Base-by-base conservation (phyloP, 2,888 invertebrate species). In the Acrobasis suavella region DNA sequence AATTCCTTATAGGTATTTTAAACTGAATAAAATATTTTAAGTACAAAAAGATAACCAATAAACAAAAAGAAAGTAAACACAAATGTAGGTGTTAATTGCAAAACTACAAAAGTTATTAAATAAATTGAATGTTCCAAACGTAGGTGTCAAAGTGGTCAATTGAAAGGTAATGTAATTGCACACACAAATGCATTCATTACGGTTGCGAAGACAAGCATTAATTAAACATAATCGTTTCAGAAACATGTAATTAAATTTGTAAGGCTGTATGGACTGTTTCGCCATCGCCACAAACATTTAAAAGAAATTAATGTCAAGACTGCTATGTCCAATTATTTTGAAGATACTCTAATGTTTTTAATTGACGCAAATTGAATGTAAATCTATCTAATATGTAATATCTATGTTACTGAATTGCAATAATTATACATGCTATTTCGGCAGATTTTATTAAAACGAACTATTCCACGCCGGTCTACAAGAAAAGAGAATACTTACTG, bases 81-180 rank as follows among this genome's bases (percentile, higher is more conserved):
- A 56, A 50, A 55, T 56, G 56, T 55, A 65, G 55, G 73, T 67
- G 71, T 70, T 61, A 66, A 65, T 77, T 76, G 67, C 70, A 76
- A 72, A 80, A 78, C 70, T 67, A 70, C 72, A 74, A 77, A 76
- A 72, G 74, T 75, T 74, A 77, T 76, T 75, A 72, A 73, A 74
- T 69, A 16, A 54, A 74, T 72, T 72, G 70, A 70, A 70, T 65
- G 67, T 67, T 71, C 71, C 73, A 59, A n/a, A 73, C 73, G 82
- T 83, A 74, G 83, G 83, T 73, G 77, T 73, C 71, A 67, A 74
- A 77, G 74, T 71, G 70, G 65, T 73, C 77, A 76, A 74, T 77
- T 77, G 77, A 79, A 75, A 74, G 70, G 75, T 76, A 74, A 79
- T 80, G 78, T 78, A 80, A 80, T 81, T 79, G 76, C 71, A 75